Percentiles rank a stretch among this genome's conserved stretches.
Conservation (phyloP, 2,888 invertebrate species). For the Drosophila nr. perissopoda region DNA sequence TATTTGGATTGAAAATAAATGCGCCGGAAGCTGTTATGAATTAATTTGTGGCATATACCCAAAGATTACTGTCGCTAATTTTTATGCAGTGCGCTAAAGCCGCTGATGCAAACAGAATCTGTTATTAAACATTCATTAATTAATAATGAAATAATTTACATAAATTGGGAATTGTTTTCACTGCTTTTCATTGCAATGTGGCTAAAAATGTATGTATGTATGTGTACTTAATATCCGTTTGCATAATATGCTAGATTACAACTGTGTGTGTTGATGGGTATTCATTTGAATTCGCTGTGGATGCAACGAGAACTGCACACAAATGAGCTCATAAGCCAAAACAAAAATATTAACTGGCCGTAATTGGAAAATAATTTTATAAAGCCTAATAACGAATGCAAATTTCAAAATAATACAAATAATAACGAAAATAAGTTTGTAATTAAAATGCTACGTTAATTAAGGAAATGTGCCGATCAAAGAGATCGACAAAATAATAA, state of each 20-base stretch:
- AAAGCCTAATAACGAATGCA: conserved; percentile 50
- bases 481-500: conserved; percentile 12
- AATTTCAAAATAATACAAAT: conserved; percentile 7
- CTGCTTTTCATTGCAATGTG: conserved; percentile 20
- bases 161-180: conserved; percentile 61
- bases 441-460: conserved; percentile 64
- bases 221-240: conserved; percentile 21
- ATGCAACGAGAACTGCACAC: conserved; percentile 17
- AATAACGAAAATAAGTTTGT: conserved; percentile 59
- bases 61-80: conserved; percentile 61
- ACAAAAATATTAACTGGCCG: conserved; percentile 15
- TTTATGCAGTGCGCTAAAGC: neutral
- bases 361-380: conserved; percentile 29
- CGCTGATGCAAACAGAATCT: conserved; percentile 23
- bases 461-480: conserved; percentile 60
- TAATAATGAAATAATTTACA: conserved; percentile 57
- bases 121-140: conserved; percentile 64
- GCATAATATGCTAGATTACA: conserved; percentile 20
- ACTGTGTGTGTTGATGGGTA: conserved; percentile 7
- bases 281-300: neutral
- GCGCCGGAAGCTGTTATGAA: conserved; percentile 35
- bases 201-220: conserved; percentile 27
- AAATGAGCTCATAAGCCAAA: conserved; percentile 20
- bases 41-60: conserved; percentile 40
- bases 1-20: conserved; percentile 25